These are phyloP conservation scores for Ciconia maguari DNA, from an alignment of 2,113 vertebrate genomes.

Conservation along the genomic window DNA sequence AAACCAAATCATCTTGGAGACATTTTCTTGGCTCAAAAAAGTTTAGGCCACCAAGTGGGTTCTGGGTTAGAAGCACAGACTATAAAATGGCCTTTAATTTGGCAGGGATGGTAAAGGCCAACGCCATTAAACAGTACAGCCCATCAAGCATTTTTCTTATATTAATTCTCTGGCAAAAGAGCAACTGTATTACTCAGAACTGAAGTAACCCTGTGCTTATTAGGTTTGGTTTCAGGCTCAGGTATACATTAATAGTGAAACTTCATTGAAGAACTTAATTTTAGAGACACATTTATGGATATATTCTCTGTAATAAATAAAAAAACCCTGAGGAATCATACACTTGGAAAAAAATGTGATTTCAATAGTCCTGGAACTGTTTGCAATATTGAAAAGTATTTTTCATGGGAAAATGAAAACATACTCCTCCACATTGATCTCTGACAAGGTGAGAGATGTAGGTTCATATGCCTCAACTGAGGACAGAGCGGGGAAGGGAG, in stretches of 20 bases:
- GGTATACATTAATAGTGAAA: not conserved
- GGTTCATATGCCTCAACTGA: not conserved
- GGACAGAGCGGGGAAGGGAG: not conserved
- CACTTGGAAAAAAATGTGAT: accelerated
- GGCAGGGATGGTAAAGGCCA: not conserved
- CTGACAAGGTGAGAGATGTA: not conserved
- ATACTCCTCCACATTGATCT: not conserved
- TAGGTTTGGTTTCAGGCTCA: not conserved
- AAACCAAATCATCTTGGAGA: conserved; percentile 10
- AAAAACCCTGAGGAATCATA: not conserved
- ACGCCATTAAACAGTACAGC: not conserved
- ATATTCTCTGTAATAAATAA: not conserved
- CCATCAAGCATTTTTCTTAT: not conserved
- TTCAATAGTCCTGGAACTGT: not conserved
- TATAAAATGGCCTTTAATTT: conserved; percentile 21
- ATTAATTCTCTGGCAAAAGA: not conserved
- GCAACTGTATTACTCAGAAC: not conserved
- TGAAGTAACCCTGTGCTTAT: not conserved
- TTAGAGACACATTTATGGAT: not conserved
- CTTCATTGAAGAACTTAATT: not conserved
- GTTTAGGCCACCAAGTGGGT: not conserved
- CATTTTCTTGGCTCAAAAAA: conserved; percentile 4
- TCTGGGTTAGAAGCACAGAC: not conserved
- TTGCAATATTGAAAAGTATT: not conserved
- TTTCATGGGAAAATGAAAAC: not conserved